Evolutionary conservation across 2,797 vertebrate genomes (phyloP), one percentile per base, ranked within the genome.

Genomic region (Myotis myotis): DNA sequence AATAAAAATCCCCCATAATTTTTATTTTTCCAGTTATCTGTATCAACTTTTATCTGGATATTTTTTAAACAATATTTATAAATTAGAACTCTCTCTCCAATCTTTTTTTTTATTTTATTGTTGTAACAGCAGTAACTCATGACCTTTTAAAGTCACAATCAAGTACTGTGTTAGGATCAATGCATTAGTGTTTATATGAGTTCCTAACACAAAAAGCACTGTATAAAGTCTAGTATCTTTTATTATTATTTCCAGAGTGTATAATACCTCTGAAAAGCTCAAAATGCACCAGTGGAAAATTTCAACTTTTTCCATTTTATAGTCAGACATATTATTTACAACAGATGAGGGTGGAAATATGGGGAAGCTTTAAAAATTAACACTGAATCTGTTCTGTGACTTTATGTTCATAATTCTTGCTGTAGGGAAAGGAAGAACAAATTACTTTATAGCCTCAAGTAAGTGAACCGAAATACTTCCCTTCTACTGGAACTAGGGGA

Each of bases 131-230:
- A 96, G 92, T 92, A 97, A 97, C 94, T 97, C 97, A 95, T 97
- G 97, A 97, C 97, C 97, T 97, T 97, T 97, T 86, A 94, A 96
- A 97, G 90, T 95, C 72, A 97, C 97, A 97, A 97, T 97, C 96
- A 96, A 96, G 92, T 62, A 97, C 97, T 97, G 97, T 97, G 82
- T 94, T 96, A 96, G 60, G 96, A 97, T 97, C 96, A 97, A 96
- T 97, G 97, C 95, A 92, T 97, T 84, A 97, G 97, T 97, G 97
- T 97, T 96, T 94, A 91, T 76, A 89, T 78, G 96, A 92, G 90
- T 87, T 96, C 28, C 90, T 92, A 68, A 95, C 72, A 97, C 94
- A 97, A 96, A 97, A 96, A 93, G 94, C 93, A 17, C 95, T 96
- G 92, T 95, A 87, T 87, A 97, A 96, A 81, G 72, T 90, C 74